A percentile compares a stretch with the other conserved stretches of the same genome.
These are phyloP conservation scores for zebrafish (Danio rerio) DNA, from an alignment of 2,113 vertebrate species.

Conservation along the genomic window DNA sequence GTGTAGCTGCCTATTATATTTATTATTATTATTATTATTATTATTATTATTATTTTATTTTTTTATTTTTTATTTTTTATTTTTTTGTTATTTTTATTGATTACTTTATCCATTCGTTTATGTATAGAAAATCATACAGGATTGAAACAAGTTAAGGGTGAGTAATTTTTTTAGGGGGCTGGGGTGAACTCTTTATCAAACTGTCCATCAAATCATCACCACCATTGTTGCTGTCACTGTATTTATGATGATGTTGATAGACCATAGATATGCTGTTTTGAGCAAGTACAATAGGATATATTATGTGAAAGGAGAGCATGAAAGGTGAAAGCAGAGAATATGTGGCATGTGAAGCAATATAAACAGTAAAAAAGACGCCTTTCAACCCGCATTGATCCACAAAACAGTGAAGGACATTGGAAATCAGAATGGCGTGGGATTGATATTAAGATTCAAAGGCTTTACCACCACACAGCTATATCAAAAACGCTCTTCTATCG, in stretches of 20 bases:
- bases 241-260: background rate
- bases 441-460: constrained; percentile 8
- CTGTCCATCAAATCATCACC: background rate
- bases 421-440: constrained; percentile 19
- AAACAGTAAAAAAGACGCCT: background rate
- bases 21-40: no score
- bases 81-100: no score
- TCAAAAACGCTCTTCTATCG: background rate
- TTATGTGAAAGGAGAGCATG: background rate
- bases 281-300: constrained; percentile 7
- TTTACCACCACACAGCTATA: background rate
- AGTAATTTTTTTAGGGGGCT: background rate
- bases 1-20: no score
- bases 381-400: constrained; percentile 5
- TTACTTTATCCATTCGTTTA: no score
- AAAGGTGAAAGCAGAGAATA: background rate
- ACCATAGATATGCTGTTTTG: background rate
- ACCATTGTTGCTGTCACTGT: background rate
- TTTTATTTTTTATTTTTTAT: no score
- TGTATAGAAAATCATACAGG: background rate
- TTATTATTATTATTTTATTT: no score
- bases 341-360: background rate
- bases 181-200: no score
- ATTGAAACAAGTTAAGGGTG: background rate
- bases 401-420: background rate